A percentile compares a stretch with the other conserved stretches of the same genome.
phyloP scores from a whole-genome alignment of 2,113 vertebrate species.

The Mormoops blainvillei region DNA sequence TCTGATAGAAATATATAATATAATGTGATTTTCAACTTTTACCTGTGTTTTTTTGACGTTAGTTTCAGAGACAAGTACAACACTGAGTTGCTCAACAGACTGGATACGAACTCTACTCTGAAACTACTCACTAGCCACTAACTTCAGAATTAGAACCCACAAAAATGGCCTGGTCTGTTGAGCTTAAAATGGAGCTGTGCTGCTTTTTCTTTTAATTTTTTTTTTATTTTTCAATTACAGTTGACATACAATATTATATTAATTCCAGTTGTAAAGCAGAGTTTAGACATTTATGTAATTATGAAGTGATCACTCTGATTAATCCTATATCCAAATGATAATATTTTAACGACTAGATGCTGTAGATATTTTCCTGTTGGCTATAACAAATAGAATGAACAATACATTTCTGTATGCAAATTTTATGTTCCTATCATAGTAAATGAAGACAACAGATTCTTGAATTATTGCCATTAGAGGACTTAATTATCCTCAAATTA shows the following conservation, averaged over 20 bases:
- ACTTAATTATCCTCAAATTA: neutral
- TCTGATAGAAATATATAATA: neutral
- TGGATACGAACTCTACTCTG: neutral
- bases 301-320: neutral
- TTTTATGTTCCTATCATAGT: neutral
- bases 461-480: neutral
- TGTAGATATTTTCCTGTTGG: neutral
- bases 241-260: neutral
- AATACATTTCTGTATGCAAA: neutral
- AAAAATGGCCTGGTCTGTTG: neutral
- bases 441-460: neutral
- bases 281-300: neutral
- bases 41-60: neutral
- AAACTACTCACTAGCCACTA: neutral
- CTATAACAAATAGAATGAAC: neutral
- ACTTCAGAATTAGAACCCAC: neutral
- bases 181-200: neutral
- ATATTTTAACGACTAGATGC: neutral
- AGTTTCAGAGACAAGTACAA: neutral
- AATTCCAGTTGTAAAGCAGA: neutral
- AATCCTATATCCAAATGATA: neutral
- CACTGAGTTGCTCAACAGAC: neutral
- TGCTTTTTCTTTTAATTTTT: neutral
- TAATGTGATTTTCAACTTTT: neutral
- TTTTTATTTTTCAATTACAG: neutral